Base-by-base conservation (phyloP, 1,140 invertebrate genomes). In the Drosophila kurseongensis region DNA sequence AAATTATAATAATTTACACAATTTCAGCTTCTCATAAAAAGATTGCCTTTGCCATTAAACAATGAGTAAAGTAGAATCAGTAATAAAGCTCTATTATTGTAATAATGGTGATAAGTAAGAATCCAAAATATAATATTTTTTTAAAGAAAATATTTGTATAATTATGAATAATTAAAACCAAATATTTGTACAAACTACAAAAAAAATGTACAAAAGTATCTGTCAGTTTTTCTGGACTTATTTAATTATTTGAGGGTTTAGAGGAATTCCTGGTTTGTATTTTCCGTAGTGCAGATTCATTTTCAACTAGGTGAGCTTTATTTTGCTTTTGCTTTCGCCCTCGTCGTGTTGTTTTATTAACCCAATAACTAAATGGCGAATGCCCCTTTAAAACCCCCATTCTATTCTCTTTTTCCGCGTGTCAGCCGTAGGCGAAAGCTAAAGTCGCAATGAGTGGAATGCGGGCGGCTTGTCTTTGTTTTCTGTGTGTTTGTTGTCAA, bases 331-430 rank as follows among this genome's bases (percentile, higher is more conserved):
- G 65, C 38, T 50, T 57, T 32, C 18, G 27, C 65, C 27, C 36
- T 29, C 36, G 48, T 40, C n/a, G 45, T 69, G 45, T 71, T 88
- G 83, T 89, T 89, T 89, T 88, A 88, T 88, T 84, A 88, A 88
- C 83, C 84, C 73, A 88, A 83, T 88, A 89, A 89, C 84, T 68
- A 82, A 88, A 81, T 73, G 69, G 56, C 14, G 63, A 69, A 32
- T 47, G 50, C 23, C 65, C 51, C 35, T 41, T 41, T 45, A 7
- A 29, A 44, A 16, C 56, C 56, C 50, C 16, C 48, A 27, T 42
- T 41, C 51, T 10, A 29, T 44, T 36, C 35, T 35, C 35, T 40
- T n/a, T 52, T 48, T 60, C 50, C 29, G 40, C n/a, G 55, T 36
- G 57, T 71, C 67, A 56, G 71, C 60, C 71, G 62, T 40, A 38